Conservation (phyloP, 2,113 vertebrate genomes). For the Macquaria ambigua region DNA sequence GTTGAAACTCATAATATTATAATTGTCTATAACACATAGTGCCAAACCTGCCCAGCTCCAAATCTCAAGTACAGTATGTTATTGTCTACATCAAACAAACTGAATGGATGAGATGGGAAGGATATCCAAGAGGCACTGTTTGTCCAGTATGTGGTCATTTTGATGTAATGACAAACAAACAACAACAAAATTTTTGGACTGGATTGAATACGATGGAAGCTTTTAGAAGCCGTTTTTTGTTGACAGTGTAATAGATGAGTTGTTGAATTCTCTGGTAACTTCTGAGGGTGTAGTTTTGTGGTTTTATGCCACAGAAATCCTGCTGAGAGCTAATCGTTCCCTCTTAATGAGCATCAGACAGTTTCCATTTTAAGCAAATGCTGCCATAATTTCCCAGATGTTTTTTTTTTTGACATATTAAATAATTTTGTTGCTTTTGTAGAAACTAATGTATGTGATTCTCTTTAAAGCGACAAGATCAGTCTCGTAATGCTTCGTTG, state of each 20-base stretch:
- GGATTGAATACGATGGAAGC: neutral
- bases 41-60: neutral
- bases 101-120: neutral
- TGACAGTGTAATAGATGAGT: neutral
- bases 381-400: constrained; percentile 4
- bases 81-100: neutral
- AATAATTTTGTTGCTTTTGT: neutral
- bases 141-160: too few relatives aligned
- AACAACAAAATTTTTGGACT: neutral
- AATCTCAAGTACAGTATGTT: neutral
- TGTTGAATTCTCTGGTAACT: neutral
- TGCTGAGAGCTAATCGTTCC: neutral
- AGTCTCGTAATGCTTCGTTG: too few relatives aligned
- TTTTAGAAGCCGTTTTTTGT: neutral
- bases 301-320: neutral
- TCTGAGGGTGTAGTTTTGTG: neutral
- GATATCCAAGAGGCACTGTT: neutral
- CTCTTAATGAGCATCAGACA: neutral
- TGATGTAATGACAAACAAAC: neutral
- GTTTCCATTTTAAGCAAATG: constrained; percentile 13
- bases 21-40: neutral
- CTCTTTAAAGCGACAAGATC: neutral
- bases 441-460: neutral
- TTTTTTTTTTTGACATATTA: neutral
- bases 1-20: neutral